phyloP scores from a whole-genome alignment of 2,797 vertebrate species.

The Euphonia xanthogaster region DNA sequence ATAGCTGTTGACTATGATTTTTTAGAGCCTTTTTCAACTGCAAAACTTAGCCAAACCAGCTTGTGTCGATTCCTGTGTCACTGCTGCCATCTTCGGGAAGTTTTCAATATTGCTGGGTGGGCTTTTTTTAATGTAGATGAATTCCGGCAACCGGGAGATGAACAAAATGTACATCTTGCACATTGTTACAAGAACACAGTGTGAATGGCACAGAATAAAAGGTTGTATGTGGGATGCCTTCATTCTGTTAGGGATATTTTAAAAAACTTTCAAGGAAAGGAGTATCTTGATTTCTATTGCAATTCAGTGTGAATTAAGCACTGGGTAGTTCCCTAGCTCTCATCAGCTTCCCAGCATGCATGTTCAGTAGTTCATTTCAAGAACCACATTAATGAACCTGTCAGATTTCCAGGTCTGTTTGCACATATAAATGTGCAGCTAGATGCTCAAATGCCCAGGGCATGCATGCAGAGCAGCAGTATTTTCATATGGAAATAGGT shows the following conservation, averaged over 20 bases:
- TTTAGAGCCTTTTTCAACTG: background rate
- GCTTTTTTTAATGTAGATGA: background rate
- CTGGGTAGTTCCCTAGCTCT: background rate
- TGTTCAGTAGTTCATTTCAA: background rate
- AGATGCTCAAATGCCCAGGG: slow-evolving; percentile 35
- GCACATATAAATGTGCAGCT: slow-evolving; percentile 19
- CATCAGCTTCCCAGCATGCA: background rate
- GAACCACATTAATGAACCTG: background rate
- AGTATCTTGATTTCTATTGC: background rate
- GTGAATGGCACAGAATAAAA: background rate
- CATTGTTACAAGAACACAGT: background rate
- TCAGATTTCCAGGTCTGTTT: slow-evolving; percentile 42
- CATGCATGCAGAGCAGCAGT: slow-evolving; percentile 15
- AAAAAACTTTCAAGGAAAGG: background rate
- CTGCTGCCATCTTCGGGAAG: slow-evolving; percentile 75
- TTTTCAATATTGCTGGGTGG: background rate
- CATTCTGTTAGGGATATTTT: background rate
- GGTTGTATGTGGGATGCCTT: background rate
- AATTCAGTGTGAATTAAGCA: background rate
- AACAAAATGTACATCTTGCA: background rate
- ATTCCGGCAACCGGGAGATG: background rate
- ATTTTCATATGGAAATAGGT: slow-evolving; percentile 52
- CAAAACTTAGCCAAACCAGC: background rate
- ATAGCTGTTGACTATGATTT: background rate
- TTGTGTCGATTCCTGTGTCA: background rate